A percentile compares a stretch with the other conserved stretches of the same genome.
Evolutionary conservation across 1,140 invertebrate genomes (phyloP).

Genomic region (Dendroctonus ponderosae): DNA sequence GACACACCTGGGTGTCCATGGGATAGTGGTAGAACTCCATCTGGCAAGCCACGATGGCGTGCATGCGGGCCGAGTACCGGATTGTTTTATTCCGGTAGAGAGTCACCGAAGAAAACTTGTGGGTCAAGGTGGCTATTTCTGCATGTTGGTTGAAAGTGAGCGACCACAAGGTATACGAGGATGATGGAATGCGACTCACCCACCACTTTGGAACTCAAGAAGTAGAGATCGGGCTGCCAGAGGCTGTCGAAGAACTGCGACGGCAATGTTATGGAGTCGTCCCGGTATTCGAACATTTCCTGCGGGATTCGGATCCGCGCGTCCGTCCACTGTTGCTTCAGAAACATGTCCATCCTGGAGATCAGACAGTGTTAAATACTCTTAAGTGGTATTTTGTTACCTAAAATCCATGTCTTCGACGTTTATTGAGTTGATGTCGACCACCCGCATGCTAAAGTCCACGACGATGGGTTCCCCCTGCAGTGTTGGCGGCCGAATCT

Average conservation of each 20-base stretch:
- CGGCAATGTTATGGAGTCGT: conserved; percentile 75
- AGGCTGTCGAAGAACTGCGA: conserved; percentile 77
- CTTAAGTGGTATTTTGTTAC: conserved; percentile 51
- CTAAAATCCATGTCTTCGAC: conserved; percentile 85
- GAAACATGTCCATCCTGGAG: conserved; percentile 77
- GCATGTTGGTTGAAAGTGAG: not conserved
- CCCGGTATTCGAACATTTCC: conserved; percentile 72
- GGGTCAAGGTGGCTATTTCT: conserved; percentile 77
- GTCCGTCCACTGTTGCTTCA: conserved; percentile 78
- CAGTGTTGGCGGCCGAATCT: conserved; percentile 22
- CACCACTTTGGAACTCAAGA: conserved; percentile 80
- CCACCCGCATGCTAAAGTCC: conserved; percentile 73
- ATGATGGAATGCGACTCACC: conserved; percentile 54
- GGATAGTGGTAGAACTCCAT: conserved; percentile 84
- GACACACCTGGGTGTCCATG: conserved; percentile 80
- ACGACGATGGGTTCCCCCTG: conserved; percentile 59
- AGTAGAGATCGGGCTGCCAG: conserved; percentile 85
- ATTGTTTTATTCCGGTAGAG: conserved; percentile 77
- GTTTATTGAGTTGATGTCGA: conserved; percentile 82
- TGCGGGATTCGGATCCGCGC: conserved; percentile 68
- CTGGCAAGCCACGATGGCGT: conserved; percentile 80
- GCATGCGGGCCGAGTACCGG: conserved; percentile 73
- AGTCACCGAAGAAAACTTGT: conserved; percentile 77
- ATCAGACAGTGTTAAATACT: not conserved
- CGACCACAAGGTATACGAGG: not conserved